A percentile compares a stretch with the other conserved stretches of the same genome.
Evolutionary conservation across 2,113 vertebrate genomes (phyloP).

Genomic region (Pomatostomus ruficeps): DNA sequence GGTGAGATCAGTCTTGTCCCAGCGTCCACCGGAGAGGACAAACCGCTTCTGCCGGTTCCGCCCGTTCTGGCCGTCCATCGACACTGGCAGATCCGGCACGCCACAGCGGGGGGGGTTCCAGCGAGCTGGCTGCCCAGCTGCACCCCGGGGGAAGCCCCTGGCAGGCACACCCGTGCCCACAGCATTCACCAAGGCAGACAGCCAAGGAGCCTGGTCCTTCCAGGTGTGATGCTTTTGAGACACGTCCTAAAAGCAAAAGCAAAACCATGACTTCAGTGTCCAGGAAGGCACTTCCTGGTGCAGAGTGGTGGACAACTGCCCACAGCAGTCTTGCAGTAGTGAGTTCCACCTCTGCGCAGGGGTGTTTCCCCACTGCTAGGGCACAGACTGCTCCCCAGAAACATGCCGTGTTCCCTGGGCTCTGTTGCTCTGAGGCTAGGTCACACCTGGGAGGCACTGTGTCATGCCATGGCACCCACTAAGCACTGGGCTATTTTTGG

Average conservation of each 20-base stretch:
- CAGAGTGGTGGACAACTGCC: not conserved
- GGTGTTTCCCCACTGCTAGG: not conserved
- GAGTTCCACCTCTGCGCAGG: not conserved
- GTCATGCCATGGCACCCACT: not conserved
- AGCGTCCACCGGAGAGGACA: constrained; percentile 81
- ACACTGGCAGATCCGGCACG: constrained; percentile 75
- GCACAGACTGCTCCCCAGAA: not conserved
- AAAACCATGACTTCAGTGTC: not conserved
- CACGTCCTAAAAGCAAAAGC: not conserved
- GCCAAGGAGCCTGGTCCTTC: constrained; percentile 57
- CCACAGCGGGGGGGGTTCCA: constrained; percentile 83
- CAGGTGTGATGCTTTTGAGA: constrained; percentile 45
- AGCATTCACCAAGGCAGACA: not conserved
- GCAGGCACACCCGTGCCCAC: not conserved
- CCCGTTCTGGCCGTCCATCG: not conserved
- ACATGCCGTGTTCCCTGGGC: not conserved
- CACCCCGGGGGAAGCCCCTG: not conserved
- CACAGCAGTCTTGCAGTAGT: not conserved
- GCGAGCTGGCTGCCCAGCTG: fast-evolving
- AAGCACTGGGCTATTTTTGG: constrained; percentile 12
- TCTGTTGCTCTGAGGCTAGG: not conserved
- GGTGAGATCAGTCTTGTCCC: constrained; percentile 86
- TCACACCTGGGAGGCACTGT: not conserved
- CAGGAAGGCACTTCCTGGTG: not conserved
- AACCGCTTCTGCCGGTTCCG: constrained; percentile 83